Evolutionary conservation across 1,140 invertebrate genomes (phyloP), one percentile per base, ranked within the genome.

Genomic region (Panonychus citri): DNA sequence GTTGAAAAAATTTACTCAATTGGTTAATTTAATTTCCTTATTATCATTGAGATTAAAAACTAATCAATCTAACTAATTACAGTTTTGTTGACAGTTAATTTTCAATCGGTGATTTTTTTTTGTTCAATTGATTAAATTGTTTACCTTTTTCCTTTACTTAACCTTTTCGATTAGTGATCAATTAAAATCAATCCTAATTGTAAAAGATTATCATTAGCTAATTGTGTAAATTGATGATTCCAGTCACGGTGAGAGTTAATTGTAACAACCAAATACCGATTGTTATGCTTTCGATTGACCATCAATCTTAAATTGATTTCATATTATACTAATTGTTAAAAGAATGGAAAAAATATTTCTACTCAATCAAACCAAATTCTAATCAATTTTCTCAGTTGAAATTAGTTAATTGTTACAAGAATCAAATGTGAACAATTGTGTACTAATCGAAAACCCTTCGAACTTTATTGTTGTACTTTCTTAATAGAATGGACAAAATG

Each of bases 401-500:
- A 17, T 40, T 17, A 13, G 2, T 40, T 40, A 2, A 7, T 40
- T 40, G n/a, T n/a, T n/a, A n/a, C n/a, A n/a, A n/a, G n/a, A n/a
- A n/a, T n/a, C n/a, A n/a, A n/a, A n/a, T n/a, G n/a, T n/a, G n/a
- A n/a, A n/a, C n/a, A n/a, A n/a, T n/a, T n/a, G n/a, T n/a, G n/a
- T n/a, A n/a, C n/a, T n/a, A n/a, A n/a, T n/a, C n/a, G n/a, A n/a
- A n/a, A n/a, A n/a, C n/a, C n/a, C 37, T 39, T 17, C 17, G 17
- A 39, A 17, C 37, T 39, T 39, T 39, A 10, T 40, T 2, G 13
- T 46, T 24, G 5, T 21, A 19, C n/a, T 19, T 51, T 30, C 13
- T n/a, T 51, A 5, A 21, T 43, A 55, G 54, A 55, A 55, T 43
- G 54, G 54, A 1, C 40, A 42, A 13, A 42, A 43, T 55, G 12